A percentile compares a stretch with the other conserved stretches of the same genome.
Conservation (phyloP, 2,888 invertebrate genomes). For the Conistra vaccinii region DNA sequence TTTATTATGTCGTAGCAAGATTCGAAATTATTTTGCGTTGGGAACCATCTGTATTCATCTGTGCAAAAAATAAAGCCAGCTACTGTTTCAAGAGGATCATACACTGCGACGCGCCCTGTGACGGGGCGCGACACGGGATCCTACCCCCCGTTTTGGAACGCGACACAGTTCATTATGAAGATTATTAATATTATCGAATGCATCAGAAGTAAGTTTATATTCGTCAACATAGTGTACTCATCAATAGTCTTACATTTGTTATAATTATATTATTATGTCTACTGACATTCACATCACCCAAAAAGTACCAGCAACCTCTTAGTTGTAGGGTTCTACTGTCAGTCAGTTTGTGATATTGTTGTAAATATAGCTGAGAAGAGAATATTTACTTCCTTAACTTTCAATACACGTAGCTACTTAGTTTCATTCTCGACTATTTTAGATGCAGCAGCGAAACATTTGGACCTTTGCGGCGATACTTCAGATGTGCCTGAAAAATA, state of each 20-base stretch:
- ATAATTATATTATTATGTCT: not conserved
- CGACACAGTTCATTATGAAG: not conserved
- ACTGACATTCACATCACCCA: not conserved
- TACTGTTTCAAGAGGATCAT: not conserved
- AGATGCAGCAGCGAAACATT: conserved; percentile 78
- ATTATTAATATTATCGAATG: not conserved
- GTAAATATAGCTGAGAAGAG: not conserved
- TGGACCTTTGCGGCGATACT: conserved; percentile 91
- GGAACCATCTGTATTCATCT: too few species aligned
- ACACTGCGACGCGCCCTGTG: not conserved
- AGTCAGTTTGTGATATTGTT: not conserved
- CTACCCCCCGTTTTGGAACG: not conserved
- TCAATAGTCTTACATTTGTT: not conserved
- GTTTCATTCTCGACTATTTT: conserved; percentile 28
- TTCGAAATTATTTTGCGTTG: too few species aligned
- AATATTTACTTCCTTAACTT: not conserved
- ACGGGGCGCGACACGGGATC: not conserved
- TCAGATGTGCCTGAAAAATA: conserved; percentile 93
- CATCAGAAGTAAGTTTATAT: not conserved
- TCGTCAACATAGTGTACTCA: not conserved
- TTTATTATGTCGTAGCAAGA: too few species aligned
- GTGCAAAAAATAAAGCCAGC: not conserved
- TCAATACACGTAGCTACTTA: not conserved
- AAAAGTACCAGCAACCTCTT: not conserved
- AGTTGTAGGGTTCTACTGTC: not conserved